Percentiles rank a stretch among this genome's conserved stretches.
Evolutionary conservation across 2,797 vertebrate genomes (phyloP).

Genomic region (Pygocentrus nattereri): DNA sequence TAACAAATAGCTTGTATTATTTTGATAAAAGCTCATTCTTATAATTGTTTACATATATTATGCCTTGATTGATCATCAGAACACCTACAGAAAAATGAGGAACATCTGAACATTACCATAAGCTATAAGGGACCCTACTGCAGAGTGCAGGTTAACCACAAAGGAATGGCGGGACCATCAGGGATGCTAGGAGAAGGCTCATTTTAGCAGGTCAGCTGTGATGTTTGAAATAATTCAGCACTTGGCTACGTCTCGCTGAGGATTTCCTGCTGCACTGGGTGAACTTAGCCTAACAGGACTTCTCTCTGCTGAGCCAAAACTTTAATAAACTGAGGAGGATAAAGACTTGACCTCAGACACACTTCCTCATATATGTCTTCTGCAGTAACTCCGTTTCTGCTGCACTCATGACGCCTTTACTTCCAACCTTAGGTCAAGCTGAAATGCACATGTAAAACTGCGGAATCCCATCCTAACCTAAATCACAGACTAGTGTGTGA

Average conservation of each 20-base stretch:
- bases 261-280: conserved; percentile 24
- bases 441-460: neutral
- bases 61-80: neutral
- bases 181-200: neutral
- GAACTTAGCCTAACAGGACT: neutral
- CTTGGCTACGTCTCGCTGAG: conserved; percentile 7
- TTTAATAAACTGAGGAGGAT: neutral
- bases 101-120: neutral
- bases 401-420: conserved; percentile 22
- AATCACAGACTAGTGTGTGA: neutral
- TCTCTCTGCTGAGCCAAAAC: conserved; percentile 17
- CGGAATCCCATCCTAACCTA: neutral
- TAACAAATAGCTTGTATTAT: too few species aligned
- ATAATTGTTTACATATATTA: neutral
- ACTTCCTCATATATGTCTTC: conserved; percentile 3
- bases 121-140: neutral
- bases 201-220: conserved; percentile 8
- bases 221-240: conserved; percentile 28
- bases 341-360: neutral
- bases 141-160: neutral
- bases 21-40: too few species aligned
- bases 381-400: conserved; percentile 2
- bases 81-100: neutral
- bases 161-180: too few species aligned
- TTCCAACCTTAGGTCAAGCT: neutral